Percentiles rank a stretch among this genome's conserved stretches.
These are phyloP conservation scores for Gymnogyps californianus DNA, from an alignment of 2,113 vertebrate genomes.

Conservation along the genomic window DNA sequence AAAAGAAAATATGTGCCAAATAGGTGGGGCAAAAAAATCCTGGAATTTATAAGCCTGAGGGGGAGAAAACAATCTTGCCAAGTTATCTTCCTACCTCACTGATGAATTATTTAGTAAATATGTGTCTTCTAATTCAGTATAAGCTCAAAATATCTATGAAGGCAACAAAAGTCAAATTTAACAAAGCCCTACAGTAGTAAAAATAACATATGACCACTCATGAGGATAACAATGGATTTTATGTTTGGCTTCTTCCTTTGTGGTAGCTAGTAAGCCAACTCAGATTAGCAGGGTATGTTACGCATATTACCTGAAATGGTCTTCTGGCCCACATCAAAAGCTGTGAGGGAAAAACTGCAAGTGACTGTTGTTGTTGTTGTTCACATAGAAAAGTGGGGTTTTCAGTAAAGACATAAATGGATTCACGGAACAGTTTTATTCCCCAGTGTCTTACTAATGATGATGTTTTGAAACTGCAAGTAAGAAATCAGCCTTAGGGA, in stretches of 20 bases:
- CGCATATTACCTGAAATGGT: constrained; percentile 3
- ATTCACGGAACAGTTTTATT: constrained; percentile 23
- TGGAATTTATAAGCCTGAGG: neutral
- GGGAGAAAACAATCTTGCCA: neutral
- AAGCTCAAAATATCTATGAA: neutral
- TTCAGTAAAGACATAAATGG: constrained; percentile 36
- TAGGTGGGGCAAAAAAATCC: neutral
- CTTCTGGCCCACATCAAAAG: constrained; percentile 26
- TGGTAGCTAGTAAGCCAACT: neutral
- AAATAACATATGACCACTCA: neutral
- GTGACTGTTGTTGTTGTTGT: neutral
- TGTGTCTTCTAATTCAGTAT: neutral
- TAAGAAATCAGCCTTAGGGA: constrained; percentile 44
- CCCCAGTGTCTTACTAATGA: constrained; percentile 31
- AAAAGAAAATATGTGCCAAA: neutral
- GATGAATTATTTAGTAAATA: constrained; percentile 16
- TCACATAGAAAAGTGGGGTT: neutral
- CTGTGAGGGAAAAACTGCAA: neutral
- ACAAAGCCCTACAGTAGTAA: neutral
- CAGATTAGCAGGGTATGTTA: neutral
- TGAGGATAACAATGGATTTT: constrained; percentile 2
- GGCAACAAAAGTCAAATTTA: neutral
- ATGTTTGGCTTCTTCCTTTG: constrained; percentile 28
- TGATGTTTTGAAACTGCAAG: constrained; percentile 40
- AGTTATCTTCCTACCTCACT: neutral